Evolutionary conservation across 2,888 invertebrate species (phyloP).

Genomic region (Physocephala rufipes): DNA sequence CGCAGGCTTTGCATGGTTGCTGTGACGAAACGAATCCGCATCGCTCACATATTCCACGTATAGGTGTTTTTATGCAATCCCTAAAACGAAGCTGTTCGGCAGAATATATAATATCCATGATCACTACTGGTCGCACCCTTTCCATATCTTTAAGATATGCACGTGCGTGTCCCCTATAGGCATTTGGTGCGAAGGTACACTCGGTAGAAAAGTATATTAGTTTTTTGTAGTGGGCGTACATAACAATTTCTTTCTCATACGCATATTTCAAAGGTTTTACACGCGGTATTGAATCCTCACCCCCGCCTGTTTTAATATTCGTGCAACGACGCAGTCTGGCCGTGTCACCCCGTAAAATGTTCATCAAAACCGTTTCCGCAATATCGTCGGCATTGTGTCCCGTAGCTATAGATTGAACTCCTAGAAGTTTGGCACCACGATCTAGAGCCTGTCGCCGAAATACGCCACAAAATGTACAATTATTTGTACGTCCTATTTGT

Average conservation of each 20-base stretch:
- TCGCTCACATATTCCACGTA: conserved; percentile 79
- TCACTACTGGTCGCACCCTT: conserved; percentile 88
- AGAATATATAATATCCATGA: conserved; percentile 93
- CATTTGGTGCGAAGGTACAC: conserved; percentile 98
- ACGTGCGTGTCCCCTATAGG: conserved; percentile 92
- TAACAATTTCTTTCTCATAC: conserved; percentile 99
- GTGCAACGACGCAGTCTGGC: conserved; percentile 93
- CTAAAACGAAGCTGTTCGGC: conserved; percentile 88
- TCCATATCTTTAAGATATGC: conserved; percentile 94
- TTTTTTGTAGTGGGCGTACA: conserved; percentile 97
- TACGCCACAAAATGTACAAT: conserved; percentile 96
- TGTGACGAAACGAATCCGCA: conserved; percentile 95
- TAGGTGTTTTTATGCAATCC: conserved; percentile 83
- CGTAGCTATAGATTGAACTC: conserved; percentile 93
- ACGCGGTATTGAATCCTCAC: conserved; percentile 86
- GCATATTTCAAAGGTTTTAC: conserved; percentile 97
- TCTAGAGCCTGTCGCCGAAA: conserved; percentile 96
- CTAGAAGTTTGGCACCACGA: conserved; percentile 87
- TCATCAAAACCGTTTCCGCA: conserved; percentile 98
- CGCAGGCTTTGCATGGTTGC: conserved; percentile 95
- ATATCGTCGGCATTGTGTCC: conserved; percentile 98
- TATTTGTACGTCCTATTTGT: conserved; percentile 87
- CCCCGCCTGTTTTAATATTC: conserved; percentile 78
- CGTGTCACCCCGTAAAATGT: conserved; percentile 95
- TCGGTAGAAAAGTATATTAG: conserved; percentile 98